Percentiles rank a stretch among this genome's conserved stretches.
phyloP scores from a whole-genome alignment of 2,113 vertebrate species.

The Girardinichthys multiradiatus region DNA sequence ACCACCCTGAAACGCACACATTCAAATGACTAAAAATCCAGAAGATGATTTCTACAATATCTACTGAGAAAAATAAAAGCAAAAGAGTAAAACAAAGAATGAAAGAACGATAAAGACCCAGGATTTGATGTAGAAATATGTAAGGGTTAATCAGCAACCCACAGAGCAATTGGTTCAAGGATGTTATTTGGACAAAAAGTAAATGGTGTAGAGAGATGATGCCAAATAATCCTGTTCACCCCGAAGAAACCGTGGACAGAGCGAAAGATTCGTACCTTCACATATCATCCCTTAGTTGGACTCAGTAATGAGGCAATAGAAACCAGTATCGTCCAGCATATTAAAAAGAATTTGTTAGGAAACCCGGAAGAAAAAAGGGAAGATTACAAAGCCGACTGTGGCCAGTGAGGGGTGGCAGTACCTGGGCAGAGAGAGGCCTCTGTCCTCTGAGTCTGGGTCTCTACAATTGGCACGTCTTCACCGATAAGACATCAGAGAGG shows the following conservation, averaged over 20 bases:
- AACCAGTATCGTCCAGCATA: constrained; percentile 18
- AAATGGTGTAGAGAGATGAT: constrained; percentile 13
- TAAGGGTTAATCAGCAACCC: constrained; percentile 28
- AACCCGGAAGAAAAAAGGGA: constrained; percentile 31
- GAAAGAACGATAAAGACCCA: constrained; percentile 18
- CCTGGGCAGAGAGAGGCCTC: constrained; percentile 65
- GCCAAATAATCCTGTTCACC: background rate
- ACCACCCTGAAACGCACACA: constrained; percentile 87
- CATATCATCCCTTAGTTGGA: background rate
- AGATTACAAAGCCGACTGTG: constrained; percentile 15
- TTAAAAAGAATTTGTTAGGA: constrained; percentile 1
- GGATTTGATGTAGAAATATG: constrained; percentile 1
- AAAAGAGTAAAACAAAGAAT: constrained; percentile 2
- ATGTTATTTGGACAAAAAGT: constrained; percentile 32
- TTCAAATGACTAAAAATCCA: background rate
- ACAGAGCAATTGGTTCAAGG: constrained; percentile 18
- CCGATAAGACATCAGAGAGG: constrained; percentile 62
- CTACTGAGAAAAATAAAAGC: background rate
- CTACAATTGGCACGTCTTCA: constrained; percentile 63
- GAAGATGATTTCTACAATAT: background rate
- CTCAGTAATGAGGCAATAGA: constrained; percentile 11
- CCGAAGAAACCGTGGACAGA: constrained; percentile 11
- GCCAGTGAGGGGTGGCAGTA: constrained; percentile 45
- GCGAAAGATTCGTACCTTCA: constrained; percentile 27
- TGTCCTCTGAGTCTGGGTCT: constrained; percentile 49